Percentiles rank a stretch among this genome's conserved stretches.
Evolutionary conservation across 2,888 invertebrate genomes (phyloP).

Genomic region (Orthosia gothica): DNA sequence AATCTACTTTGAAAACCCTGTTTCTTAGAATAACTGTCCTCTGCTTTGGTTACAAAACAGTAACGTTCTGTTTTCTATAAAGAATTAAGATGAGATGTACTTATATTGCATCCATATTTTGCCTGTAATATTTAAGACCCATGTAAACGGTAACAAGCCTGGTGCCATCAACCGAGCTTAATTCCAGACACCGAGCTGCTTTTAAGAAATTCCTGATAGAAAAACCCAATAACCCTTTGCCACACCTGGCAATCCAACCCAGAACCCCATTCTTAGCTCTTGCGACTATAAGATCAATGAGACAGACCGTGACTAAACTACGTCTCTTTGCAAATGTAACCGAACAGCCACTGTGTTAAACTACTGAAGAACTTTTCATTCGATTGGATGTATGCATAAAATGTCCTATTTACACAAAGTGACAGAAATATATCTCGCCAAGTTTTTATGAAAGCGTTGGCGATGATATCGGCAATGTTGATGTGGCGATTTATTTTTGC

Average conservation of each 20-base stretch:
- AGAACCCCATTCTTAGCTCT: neutral
- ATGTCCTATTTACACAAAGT: constrained; percentile 48
- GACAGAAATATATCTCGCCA: constrained; percentile 33
- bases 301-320: neutral
- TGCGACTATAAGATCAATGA: neutral
- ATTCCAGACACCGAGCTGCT: neutral
- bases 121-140: neutral
- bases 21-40: neutral
- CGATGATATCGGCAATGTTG: constrained; percentile 20
- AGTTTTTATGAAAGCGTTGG: constrained; percentile 48
- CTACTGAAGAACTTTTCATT: constrained; percentile 28
- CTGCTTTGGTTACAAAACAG: neutral
- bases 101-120: neutral
- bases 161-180: neutral
- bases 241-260: neutral
- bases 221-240: neutral
- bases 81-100: neutral
- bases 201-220: too few species aligned
- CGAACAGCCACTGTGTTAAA: constrained; percentile 7
- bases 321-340: neutral
- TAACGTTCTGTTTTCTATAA: neutral
- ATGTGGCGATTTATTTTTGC: constrained; percentile 28
- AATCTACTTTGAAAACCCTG: constrained; percentile 6
- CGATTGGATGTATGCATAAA: constrained; percentile 48
- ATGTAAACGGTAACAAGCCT: neutral